Evolutionary conservation across 2,113 vertebrate species (phyloP).

Genomic region (Loxodonta africana): DNA sequence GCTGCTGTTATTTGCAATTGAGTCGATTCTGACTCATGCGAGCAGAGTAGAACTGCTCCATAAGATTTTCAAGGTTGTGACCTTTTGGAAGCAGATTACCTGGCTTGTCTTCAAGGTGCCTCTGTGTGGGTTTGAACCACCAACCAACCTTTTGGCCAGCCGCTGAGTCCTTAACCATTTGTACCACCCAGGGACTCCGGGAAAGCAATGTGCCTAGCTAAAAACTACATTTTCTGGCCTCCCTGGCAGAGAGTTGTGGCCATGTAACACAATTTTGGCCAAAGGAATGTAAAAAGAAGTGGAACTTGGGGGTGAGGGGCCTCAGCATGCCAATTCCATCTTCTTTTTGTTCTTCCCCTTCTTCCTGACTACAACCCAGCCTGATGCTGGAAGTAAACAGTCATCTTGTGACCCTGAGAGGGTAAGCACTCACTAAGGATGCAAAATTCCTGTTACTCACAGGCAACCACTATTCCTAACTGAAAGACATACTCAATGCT

Average conservation of each 20-base stretch:
- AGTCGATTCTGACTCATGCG: background rate
- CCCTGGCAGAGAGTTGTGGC: background rate
- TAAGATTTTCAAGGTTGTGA: too few relatives aligned
- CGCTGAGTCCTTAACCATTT: too few relatives aligned
- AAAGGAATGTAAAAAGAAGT: background rate
- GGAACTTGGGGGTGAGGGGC: background rate
- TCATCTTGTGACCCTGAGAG: background rate
- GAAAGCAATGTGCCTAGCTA: slow-evolving; percentile 1
- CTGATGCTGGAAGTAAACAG: background rate
- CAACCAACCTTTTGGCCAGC: too few relatives aligned
- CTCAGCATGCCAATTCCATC: background rate
- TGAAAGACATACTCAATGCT: slow-evolving; percentile 4
- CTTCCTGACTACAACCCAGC: background rate
- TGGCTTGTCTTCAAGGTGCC: too few relatives aligned
- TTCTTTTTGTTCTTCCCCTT: slow-evolving; percentile 11
- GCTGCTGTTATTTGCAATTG: background rate
- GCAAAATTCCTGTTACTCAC: background rate
- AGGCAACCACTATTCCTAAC: slow-evolving; percentile 28
- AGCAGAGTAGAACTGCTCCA: background rate
- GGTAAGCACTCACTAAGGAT: slow-evolving; percentile 14
- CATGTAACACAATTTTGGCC: background rate
- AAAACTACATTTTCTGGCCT: slow-evolving; percentile 1
- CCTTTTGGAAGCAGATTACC: too few relatives aligned
- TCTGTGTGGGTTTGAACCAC: too few relatives aligned
- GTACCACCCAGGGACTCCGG: too few relatives aligned